A percentile compares a stretch with the other conserved stretches of the same genome.
These are phyloP conservation scores for Drosophila simulans DNA, from an alignment of 1,140 invertebrate genomes.

Conservation along the genomic window DNA sequence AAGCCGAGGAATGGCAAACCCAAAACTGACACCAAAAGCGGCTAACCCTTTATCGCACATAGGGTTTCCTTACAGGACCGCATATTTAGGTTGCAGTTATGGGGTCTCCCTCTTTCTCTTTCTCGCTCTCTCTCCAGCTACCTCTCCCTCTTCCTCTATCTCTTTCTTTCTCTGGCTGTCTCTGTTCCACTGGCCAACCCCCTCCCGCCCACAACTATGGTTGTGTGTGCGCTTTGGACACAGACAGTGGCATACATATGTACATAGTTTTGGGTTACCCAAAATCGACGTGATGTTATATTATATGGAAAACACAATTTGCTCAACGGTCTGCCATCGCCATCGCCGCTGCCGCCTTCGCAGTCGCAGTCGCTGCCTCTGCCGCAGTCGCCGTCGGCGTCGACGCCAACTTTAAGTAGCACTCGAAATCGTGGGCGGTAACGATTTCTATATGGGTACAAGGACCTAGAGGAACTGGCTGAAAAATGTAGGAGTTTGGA, in stretches of 20 bases:
- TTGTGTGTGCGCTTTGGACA: constrained; percentile 33
- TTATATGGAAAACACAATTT: constrained; percentile 83
- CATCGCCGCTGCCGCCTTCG: constrained; percentile 15
- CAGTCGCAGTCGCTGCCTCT: constrained; percentile 12
- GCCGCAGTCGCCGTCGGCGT: constrained; percentile 10
- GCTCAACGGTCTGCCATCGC: constrained; percentile 71
- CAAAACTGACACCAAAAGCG: constrained; percentile 84
- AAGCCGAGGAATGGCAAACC: constrained; percentile 78
- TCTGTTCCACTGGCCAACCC: constrained; percentile 9
- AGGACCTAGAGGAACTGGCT: not conserved
- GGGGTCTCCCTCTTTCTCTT: constrained; percentile 42
- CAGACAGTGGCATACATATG: constrained; percentile 28
- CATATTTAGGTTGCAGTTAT: constrained; percentile 85
- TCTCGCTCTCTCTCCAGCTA: constrained; percentile 4
- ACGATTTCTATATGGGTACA: constrained; percentile 44
- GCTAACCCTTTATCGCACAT: constrained; percentile 85
- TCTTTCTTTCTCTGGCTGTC: constrained; percentile 26
- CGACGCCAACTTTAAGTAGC: constrained; percentile 64
- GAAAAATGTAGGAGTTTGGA: constrained; percentile 5
- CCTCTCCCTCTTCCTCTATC: not conserved
- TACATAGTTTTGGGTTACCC: constrained; percentile 76
- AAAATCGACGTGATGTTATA: constrained; percentile 82
- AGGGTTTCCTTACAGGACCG: constrained; percentile 85
- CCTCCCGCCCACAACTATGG: not conserved
- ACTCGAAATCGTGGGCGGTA: constrained; percentile 72